Conservation (phyloP, 2,797 vertebrate species). For the Denticeps clupeoides region DNA sequence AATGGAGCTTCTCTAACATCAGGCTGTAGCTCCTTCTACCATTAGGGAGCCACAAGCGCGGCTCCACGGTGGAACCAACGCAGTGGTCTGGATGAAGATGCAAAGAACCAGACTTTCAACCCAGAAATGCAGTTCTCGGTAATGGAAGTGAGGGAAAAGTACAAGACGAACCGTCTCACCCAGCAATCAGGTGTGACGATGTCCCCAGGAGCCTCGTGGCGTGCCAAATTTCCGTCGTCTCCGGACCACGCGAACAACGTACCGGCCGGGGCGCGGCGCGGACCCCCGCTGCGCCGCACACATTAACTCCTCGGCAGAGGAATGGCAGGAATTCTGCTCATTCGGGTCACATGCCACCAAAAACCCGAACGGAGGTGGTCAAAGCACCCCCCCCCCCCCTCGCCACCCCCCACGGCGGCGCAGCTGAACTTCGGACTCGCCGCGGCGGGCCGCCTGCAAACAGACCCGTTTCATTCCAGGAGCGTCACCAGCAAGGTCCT, state of each 20-base stretch:
- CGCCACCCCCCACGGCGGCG: too few species aligned
- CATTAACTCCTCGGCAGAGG: background rate
- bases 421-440: conserved; percentile 50
- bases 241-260: background rate
- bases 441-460: too few species aligned
- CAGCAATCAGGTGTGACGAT: conserved; percentile 29
- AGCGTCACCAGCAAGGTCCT: conserved; percentile 51
- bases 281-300: background rate
- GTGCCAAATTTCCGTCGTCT: conserved; percentile 15
- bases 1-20: too few species aligned
- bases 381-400: conserved; percentile 8
- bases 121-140: too few species aligned
- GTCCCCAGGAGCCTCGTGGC: conserved; percentile 23
- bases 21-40: too few species aligned
- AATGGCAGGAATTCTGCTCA: conserved; percentile 34
- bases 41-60: too few species aligned
- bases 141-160: conserved; percentile 8
- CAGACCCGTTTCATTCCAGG: too few species aligned
- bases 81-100: too few species aligned
- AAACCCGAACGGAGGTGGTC: conserved; percentile 1
- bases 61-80: too few species aligned
- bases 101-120: too few species aligned
- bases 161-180: conserved; percentile 41
- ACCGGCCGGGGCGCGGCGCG: background rate
- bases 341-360: conserved; percentile 32